Percentiles rank a stretch among this genome's conserved stretches.
Evolutionary conservation across 2,888 invertebrate genomes (phyloP).

Genomic region (Philereme vetulata): DNA sequence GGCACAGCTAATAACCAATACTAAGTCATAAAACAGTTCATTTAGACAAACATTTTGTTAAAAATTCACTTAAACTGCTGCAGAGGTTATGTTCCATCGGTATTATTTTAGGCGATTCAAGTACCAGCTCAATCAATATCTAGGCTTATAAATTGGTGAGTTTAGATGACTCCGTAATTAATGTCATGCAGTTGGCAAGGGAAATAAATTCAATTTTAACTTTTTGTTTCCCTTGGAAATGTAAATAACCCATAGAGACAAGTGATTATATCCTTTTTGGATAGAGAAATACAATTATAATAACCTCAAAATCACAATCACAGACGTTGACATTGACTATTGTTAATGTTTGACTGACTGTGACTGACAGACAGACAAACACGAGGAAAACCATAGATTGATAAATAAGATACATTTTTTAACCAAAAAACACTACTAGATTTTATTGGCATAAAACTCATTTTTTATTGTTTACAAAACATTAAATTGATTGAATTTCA

Average conservation of each 20-base stretch:
- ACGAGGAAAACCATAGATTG: too few relatives aligned
- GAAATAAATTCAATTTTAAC: neutral
- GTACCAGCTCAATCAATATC: neutral
- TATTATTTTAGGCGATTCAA: neutral
- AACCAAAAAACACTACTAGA: too few relatives aligned
- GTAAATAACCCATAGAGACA: neutral
- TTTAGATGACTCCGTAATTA: neutral
- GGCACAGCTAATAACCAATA: slow-evolving; percentile 8
- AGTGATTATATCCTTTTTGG: too few relatives aligned
- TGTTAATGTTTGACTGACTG: too few relatives aligned
- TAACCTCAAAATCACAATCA: neutral
- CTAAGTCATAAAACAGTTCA: slow-evolving; percentile 10
- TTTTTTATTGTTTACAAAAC: too few relatives aligned
- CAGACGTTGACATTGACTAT: neutral
- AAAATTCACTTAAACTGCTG: slow-evolving; percentile 2
- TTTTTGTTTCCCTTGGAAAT: neutral
- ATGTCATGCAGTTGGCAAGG: neutral
- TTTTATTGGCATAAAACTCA: too few relatives aligned
- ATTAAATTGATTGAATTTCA: too few relatives aligned
- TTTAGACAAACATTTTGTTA: neutral
- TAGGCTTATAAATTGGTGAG: neutral
- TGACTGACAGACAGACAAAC: too few relatives aligned
- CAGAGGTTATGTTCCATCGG: slow-evolving; percentile 12
- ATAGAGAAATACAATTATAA: too few relatives aligned
- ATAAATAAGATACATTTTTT: too few relatives aligned